Percentiles rank a stretch among this genome's conserved stretches.
Evolutionary conservation across 2,113 vertebrate species (phyloP).

Genomic region (Pterocles gutturalis): DNA sequence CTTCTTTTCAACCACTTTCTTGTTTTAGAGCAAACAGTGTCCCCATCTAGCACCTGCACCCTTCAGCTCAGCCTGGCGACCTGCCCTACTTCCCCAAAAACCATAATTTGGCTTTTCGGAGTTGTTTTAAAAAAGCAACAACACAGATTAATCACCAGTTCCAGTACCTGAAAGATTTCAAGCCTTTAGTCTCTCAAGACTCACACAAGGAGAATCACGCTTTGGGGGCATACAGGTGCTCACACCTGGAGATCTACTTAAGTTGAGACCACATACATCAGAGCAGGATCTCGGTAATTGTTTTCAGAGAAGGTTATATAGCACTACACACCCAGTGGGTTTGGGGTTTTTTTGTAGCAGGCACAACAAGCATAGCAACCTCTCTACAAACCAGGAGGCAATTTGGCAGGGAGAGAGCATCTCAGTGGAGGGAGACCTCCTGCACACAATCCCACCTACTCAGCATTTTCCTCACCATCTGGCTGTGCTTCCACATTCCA

Average conservation of each 20-base stretch:
- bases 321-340: accelerated
- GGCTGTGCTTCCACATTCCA: neutral
- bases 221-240: neutral
- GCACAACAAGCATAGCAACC: neutral
- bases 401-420: neutral
- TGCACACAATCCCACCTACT: too few relatives aligned
- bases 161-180: neutral
- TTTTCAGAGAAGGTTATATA: neutral
- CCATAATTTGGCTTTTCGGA: neutral
- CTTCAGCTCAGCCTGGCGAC: neutral
- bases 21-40: accelerated
- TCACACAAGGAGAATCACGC: accelerated
- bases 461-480: neutral
- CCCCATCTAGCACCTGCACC: too few relatives aligned
- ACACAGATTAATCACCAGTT: neutral
- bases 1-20: neutral
- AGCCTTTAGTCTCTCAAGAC: neutral
- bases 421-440: neutral
- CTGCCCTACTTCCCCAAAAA: too few relatives aligned
- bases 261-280: neutral
- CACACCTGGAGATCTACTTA: neutral
- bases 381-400: neutral
- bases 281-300: neutral
- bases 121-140: neutral
- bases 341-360: neutral